Evolutionary conservation across 2,888 invertebrate genomes (phyloP), one percentile per base, ranked within the genome.

Genomic region (Melitaea athalia): DNA sequence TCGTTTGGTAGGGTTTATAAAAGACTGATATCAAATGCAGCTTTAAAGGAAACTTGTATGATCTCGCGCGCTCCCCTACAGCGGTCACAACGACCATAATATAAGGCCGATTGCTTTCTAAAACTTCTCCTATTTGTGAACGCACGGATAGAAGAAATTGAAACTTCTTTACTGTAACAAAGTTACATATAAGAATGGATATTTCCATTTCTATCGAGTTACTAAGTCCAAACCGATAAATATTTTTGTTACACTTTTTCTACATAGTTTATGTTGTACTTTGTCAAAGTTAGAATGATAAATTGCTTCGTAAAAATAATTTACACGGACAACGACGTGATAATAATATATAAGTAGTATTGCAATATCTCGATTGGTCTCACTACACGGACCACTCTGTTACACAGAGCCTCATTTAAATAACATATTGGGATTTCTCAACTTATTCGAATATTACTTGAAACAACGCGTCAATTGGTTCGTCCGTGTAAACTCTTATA

Each of bases 91-190:
- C 89, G 88, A 88, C 88, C 90, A 89, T 91, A 24, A 24, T 24
- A 91, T 90, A 91, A 89, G 89, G 87, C 85, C 89, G 89, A 91
- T 91, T 91, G 91, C 91, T 91, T 91, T 89, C 90, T 87, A 88
- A 89, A 91, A 91, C 86, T 91, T 91, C 87, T 88, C 90, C 90
- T 89, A 91, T 91, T 91, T 89, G 88, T 87, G 89, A 85, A 81
- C 82, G 84, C 82, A 83, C 83, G 80, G 80, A n/a, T n/a, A n/a
- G n/a, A n/a, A 88, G 83, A 83, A 85, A 90, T 89, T 83, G 83
- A 84, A 91, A 91, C 87, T 90, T 88, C 88, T 91, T 89, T 88
- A 90, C 87, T 88, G 88, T 88, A 85, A 82, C 84, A 77, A 88
- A 89, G 85, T 89, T 88, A 81, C 84, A 84, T 85, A 86, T 84